Conservation (phyloP, 2,113 vertebrate species). For the Eudorcas thomsonii region DNA sequence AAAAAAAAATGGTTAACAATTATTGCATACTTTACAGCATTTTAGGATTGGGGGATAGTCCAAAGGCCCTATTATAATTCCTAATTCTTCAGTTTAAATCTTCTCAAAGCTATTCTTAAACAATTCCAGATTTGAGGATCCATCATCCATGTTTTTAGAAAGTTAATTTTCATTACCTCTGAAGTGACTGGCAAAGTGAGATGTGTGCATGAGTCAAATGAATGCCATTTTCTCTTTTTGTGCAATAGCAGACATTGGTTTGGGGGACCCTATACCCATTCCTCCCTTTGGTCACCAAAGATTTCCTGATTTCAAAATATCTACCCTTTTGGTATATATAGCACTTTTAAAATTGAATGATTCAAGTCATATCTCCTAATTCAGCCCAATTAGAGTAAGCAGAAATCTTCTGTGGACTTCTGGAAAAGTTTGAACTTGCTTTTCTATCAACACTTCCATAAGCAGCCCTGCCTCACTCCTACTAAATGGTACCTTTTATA, state of each 20-base stretch:
- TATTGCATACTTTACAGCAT: background rate
- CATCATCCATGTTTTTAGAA: background rate
- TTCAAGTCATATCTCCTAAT: background rate
- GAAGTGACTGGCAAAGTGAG: background rate
- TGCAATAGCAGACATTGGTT: background rate
- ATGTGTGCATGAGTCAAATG: rapidly evolving
- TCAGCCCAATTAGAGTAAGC: background rate
- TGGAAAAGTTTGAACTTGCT: background rate
- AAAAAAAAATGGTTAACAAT: background rate
- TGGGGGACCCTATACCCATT: rapidly evolving
- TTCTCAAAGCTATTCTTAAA: background rate
- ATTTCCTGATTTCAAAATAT: background rate
- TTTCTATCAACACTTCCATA: background rate
- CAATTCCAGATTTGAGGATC: background rate
- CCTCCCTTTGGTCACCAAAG: background rate
- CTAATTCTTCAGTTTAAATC: background rate
- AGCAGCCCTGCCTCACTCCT: background rate
- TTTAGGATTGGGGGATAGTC: too few species aligned
- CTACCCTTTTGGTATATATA: background rate
- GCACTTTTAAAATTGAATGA: background rate
- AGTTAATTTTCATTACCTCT: background rate
- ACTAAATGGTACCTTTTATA: background rate
- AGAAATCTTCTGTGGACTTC: background rate
- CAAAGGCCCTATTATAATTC: background rate
- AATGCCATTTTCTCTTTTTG: background rate